These are phyloP conservation scores for Schizopygopsis pylzovi DNA, from an alignment of 2,797 vertebrate species.

Conservation along the genomic window DNA sequence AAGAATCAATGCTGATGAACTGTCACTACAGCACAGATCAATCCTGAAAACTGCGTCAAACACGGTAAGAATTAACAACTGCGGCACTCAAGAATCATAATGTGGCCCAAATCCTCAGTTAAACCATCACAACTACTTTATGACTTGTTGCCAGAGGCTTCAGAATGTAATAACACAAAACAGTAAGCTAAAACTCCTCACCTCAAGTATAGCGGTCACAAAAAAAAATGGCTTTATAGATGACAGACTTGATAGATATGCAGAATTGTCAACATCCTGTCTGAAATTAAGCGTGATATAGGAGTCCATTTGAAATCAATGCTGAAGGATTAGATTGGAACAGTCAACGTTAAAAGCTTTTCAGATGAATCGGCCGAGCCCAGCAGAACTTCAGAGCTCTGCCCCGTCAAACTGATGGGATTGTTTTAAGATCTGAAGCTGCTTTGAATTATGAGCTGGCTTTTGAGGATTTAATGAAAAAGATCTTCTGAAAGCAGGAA, in stretches of 20 bases:
- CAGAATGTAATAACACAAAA: neutral
- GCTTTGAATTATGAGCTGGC: slow-evolving; percentile 5
- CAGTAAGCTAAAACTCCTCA: too few species aligned
- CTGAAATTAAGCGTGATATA: slow-evolving; percentile 15
- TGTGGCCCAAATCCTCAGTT: neutral
- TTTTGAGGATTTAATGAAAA: neutral
- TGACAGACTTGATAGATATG: neutral
- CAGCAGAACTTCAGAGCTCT: neutral
- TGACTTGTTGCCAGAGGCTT: neutral
- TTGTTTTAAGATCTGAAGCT: neutral
- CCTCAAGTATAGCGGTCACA: neutral
- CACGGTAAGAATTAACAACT: neutral
- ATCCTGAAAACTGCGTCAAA: slow-evolving; percentile 20
- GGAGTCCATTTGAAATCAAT: slow-evolving; percentile 9
- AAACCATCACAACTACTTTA: neutral
- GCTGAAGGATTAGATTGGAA: slow-evolving; percentile 13
- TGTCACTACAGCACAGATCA: slow-evolving; percentile 41
- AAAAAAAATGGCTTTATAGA: too few species aligned
- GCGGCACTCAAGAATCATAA: neutral
- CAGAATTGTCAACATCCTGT: neutral
- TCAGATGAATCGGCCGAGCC: slow-evolving; percentile 20
- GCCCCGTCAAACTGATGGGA: neutral
- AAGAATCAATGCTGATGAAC: slow-evolving; percentile 52
- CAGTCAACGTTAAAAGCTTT: slow-evolving; percentile 35
- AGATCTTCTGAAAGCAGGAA: slow-evolving; percentile 4